Evolutionary conservation across 2,888 invertebrate species (phyloP).

Genomic region (Aproaerema taeniolella): DNA sequence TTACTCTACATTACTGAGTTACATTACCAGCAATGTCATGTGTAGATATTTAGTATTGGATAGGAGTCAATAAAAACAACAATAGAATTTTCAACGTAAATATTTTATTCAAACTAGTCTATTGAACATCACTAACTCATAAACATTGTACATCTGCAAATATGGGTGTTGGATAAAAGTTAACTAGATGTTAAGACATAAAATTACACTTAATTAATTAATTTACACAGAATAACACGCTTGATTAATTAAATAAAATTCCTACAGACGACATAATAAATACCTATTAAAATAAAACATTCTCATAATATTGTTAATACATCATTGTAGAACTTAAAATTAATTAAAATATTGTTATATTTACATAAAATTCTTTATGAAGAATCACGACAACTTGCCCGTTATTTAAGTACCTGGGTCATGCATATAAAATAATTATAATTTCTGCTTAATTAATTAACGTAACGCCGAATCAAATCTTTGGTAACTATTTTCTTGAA

Average conservation of each 20-base stretch:
- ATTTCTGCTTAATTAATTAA: not conserved
- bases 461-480: conserved; percentile 20
- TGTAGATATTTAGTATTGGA: too few relatives aligned
- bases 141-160: conserved; percentile 77
- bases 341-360: conserved; percentile 41
- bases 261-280: conserved; percentile 66
- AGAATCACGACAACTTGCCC: conserved; percentile 10
- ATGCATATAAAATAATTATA: not conserved
- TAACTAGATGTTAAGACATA: conserved; percentile 42
- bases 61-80: conserved; percentile 47
- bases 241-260: conserved; percentile 63
- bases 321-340: conserved; percentile 52
- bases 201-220: conserved; percentile 50
- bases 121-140: conserved; percentile 77
- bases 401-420: conserved; percentile 4
- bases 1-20: too few relatives aligned
- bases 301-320: conserved; percentile 58
- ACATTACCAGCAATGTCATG: too few relatives aligned
- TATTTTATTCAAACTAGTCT: conserved; percentile 78
- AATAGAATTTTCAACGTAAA: conserved; percentile 74
- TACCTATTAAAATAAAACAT: conserved; percentile 66
- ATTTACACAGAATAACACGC: conserved; percentile 64
- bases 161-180: conserved; percentile 57
- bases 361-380: conserved; percentile 25
- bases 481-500: conserved; percentile 21